Evolutionary conservation across 1,140 invertebrate species (phyloP).

Genomic region (Mercenaria mercenaria): DNA sequence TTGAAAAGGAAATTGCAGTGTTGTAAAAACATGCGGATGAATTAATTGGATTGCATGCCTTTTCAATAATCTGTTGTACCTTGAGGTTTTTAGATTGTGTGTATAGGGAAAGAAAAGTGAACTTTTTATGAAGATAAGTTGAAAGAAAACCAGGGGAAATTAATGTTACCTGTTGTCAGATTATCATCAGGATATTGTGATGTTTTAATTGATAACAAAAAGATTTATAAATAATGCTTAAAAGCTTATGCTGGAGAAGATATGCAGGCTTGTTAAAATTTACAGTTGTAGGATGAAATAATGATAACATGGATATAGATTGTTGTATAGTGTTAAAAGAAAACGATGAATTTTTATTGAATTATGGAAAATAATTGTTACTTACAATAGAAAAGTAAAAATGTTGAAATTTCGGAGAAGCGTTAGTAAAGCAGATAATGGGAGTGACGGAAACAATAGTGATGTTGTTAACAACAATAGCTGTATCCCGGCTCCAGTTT

Average conservation of each 20-base stretch:
- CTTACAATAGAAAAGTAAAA: neutral
- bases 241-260: neutral
- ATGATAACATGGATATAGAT: neutral
- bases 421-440: slow-evolving; percentile 28
- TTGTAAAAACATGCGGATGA: slow-evolving; percentile 30
- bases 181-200: neutral
- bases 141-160: neutral
- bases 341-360: too few relatives aligned
- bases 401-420: slow-evolving; percentile 60
- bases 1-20: slow-evolving; percentile 14
- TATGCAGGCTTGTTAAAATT: neutral
- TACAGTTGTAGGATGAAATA: neutral
- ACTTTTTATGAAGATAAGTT: neutral
- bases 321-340: too few relatives aligned
- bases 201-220: slow-evolving; percentile 15
- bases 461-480: slow-evolving; percentile 50
- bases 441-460: neutral
- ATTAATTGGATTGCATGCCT: slow-evolving; percentile 24
- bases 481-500: neutral
- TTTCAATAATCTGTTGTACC: neutral
- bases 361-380: too few relatives aligned
- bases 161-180: neutral
- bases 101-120: neutral
- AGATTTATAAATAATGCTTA: neutral
- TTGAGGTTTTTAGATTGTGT: neutral